Evolutionary conservation across 2,888 invertebrate genomes (phyloP), one percentile per base, ranked within the genome.

Genomic region (Euplexia lucipara): DNA sequence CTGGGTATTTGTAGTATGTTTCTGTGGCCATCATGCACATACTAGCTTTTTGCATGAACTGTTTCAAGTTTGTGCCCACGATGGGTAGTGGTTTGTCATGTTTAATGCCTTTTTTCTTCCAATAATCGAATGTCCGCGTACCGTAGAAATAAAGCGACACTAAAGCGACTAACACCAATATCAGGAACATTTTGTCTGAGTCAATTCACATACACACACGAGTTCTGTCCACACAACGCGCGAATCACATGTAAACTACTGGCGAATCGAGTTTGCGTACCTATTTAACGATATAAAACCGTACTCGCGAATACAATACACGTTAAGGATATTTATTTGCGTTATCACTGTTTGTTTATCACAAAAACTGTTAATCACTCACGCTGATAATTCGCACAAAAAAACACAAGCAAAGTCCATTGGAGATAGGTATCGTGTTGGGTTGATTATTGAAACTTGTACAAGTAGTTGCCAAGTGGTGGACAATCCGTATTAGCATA

Each of bases 71-170:
- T 32, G 85, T 93, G 9, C 94, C 94, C 9, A 94, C 47, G 34
- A 88, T 89, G 2, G 91, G 90, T 56, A 89, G 16, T 2, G 94
- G 91, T 26, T 83, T 79, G 35, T 91, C 93, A 89, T 93, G 87
- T 87, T 92, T 91, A 1, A 94, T 58, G 32, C 92, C 91, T 76
- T 79, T 90, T 53, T 88, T 88, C 64, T 88, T 90, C 94, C 94
- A 94, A 70, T 94, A 94, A 70, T 84, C 75, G 58, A 89, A 92
- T 18, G 86, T 90, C 57, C 87, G 78, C 14, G 86, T 84, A 58
- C 92, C 90, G 75, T 91, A 91, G 37, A 84, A 88, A 74, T 92
- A 93, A 0, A 91, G 63, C 4, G 78, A 26, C 54, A 84, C 67
- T 47, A 90, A 34, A 54, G 79, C 70, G 34, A 87, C n/a, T 10